These are phyloP conservation scores for Polypterus bichir DNA, from an alignment of 2,113 vertebrate genomes.

Conservation along the genomic window DNA sequence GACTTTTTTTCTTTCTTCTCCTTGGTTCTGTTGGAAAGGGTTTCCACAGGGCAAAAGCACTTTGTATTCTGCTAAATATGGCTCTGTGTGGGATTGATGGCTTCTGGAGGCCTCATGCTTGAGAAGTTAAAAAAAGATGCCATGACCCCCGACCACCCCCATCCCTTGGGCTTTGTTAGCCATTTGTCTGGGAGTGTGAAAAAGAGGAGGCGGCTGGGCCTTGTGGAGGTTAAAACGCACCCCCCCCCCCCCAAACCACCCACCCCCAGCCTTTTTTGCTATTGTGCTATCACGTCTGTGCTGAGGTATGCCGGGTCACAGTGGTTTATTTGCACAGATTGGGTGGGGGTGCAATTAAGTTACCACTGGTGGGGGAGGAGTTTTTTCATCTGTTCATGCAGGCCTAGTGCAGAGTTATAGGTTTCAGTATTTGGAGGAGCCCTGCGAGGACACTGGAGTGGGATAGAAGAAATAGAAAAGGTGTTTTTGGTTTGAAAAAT, in stretches of 20 bases:
- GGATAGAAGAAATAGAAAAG: too few relatives aligned
- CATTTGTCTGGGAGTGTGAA: conserved; percentile 16
- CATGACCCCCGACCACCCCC: not conserved
- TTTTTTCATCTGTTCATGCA: too few relatives aligned
- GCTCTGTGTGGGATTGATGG: conserved; percentile 17
- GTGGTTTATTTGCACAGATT: conserved; percentile 14
- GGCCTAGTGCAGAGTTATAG: too few relatives aligned
- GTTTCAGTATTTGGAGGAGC: too few relatives aligned
- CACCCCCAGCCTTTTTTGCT: conserved; percentile 13
- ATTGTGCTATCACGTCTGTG: conserved; percentile 20
- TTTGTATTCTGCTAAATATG: not conserved
- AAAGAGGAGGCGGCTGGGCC: not conserved
- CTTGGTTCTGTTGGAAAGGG: too few relatives aligned
- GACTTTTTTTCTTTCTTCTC: too few relatives aligned
- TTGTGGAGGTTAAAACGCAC: conserved; percentile 4
- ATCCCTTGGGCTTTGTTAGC: not conserved
- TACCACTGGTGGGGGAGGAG: too few relatives aligned
- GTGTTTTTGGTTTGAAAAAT: too few relatives aligned
- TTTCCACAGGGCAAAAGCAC: not conserved
- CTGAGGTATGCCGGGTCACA: conserved; percentile 15
- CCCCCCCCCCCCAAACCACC: too few relatives aligned
- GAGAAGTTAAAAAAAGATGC: not conserved
- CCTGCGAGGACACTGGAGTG: too few relatives aligned
- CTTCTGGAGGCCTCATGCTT: conserved; percentile 4
- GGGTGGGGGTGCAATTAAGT: not conserved